These are phyloP conservation scores for Rhabdophis nuchalis DNA, from an alignment of 2,797 vertebrate genomes.

Conservation along the genomic window DNA sequence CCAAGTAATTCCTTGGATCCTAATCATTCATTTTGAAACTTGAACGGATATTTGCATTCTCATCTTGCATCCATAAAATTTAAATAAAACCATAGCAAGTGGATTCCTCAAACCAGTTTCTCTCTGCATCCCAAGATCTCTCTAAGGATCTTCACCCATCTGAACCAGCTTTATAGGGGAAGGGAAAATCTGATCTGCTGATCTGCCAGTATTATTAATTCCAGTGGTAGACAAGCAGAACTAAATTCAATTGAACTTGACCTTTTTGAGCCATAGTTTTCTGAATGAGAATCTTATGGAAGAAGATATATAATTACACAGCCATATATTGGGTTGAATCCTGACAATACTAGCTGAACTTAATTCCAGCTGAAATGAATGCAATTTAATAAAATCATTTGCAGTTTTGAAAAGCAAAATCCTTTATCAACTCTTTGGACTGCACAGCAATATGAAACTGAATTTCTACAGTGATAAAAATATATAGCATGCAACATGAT, in stretches of 20 bases:
- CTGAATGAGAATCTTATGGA: constrained; percentile 62
- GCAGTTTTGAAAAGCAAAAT: constrained; percentile 71
- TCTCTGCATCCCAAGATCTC: background rate
- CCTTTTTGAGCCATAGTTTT: constrained; percentile 68
- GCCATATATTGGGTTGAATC: constrained; percentile 40
- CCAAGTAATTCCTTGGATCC: background rate
- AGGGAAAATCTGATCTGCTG: background rate
- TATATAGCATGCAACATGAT: constrained; percentile 67
- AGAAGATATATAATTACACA: constrained; percentile 62
- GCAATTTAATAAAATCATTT: constrained; percentile 43
- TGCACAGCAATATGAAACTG: constrained; percentile 73
- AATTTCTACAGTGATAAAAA: constrained; percentile 52
- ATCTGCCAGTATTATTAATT: background rate
- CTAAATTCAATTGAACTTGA: constrained; percentile 48
- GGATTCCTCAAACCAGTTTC: background rate
- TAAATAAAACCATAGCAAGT: background rate
- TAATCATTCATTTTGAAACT: constrained; percentile 36
- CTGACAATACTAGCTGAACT: background rate
- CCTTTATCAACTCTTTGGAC: constrained; percentile 69
- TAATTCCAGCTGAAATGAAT: background rate
- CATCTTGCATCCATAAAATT: background rate
- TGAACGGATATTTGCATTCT: constrained; percentile 10
- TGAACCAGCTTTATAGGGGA: background rate
- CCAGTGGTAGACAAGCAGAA: background rate
- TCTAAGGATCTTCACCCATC: background rate